These are phyloP conservation scores for Lipophrys pholis DNA, from an alignment of 2,113 vertebrate genomes.

Conservation along the genomic window DNA sequence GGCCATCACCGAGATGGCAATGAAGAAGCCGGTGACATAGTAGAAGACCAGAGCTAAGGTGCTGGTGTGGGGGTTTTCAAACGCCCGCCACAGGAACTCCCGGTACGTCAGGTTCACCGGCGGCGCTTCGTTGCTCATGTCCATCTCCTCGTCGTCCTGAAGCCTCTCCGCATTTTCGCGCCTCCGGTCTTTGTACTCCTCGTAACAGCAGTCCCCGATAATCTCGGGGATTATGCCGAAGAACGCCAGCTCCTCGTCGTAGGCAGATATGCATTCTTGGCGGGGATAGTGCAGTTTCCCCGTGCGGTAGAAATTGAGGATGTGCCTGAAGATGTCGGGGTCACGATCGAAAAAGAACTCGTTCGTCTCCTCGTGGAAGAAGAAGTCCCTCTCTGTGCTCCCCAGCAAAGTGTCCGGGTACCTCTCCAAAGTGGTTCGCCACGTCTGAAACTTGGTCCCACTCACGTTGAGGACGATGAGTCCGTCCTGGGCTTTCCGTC, in stretches of 20 bases:
- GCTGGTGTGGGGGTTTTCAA: constrained; percentile 99
- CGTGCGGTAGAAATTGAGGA: constrained; percentile 98
- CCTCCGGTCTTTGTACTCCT: constrained; percentile 98
- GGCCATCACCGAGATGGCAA: constrained; percentile 97
- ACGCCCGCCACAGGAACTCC: constrained; percentile 96
- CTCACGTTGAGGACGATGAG: constrained; percentile 97
- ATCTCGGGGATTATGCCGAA: constrained; percentile 99
- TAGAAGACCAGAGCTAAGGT: constrained; percentile 98
- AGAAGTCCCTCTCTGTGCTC: constrained; percentile 97
- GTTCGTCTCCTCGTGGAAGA: constrained; percentile 96
- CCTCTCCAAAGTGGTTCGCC: constrained; percentile 95
- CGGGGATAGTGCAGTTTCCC: constrained; percentile 98
- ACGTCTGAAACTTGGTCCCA: constrained; percentile 96
- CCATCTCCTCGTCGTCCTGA: constrained; percentile 93
- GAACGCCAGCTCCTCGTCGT: constrained; percentile 97
- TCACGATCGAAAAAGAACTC: constrained; percentile 99
- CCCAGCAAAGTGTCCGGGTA: constrained; percentile 98
- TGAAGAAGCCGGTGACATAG: constrained; percentile 99
- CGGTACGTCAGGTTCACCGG: constrained; percentile 90
- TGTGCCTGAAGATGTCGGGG: constrained; percentile 97
- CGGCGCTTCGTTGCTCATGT: constrained; percentile 85
- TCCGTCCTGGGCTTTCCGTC: constrained; percentile 91
- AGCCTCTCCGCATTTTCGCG: constrained; percentile 95
- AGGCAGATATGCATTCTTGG: constrained; percentile 97
- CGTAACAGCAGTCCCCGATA: constrained; percentile 97